phyloP scores from a whole-genome alignment of 2,113 vertebrate genomes.

The Tychaedon coryphoeus region DNA sequence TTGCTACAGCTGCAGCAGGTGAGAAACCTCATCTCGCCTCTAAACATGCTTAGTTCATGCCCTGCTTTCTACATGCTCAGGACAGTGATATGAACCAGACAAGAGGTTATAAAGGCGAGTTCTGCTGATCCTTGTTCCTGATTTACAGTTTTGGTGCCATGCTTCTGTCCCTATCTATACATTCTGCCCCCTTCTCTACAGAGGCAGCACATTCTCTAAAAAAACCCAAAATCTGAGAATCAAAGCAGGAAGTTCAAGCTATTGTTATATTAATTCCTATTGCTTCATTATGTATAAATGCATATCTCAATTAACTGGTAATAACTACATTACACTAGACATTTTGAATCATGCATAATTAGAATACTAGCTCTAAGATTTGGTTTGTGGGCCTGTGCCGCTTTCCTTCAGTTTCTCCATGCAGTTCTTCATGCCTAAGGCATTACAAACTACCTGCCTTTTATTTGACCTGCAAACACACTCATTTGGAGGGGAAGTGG shows the following conservation, averaged over 20 bases:
- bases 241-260: constrained; percentile 75
- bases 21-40: constrained; percentile 64
- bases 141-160: constrained; percentile 74
- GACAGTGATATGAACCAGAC: constrained; percentile 53
- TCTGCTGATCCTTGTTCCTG: constrained; percentile 60
- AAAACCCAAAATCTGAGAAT: constrained; percentile 54
- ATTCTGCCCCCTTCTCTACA: constrained; percentile 66
- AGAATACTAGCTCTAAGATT: constrained; percentile 68
- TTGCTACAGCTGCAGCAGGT: constrained; percentile 71
- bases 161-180: constrained; percentile 69
- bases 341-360: constrained; percentile 75
- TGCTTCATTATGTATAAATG: constrained; percentile 78
- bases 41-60: constrained; percentile 66
- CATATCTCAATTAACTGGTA: constrained; percentile 76
- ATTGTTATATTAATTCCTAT: constrained; percentile 76
- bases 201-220: constrained; percentile 68
- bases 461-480: constrained; percentile 46
- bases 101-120: constrained; percentile 56
- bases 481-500: background rate
- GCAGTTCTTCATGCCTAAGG: background rate
- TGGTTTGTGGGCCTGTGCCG: constrained; percentile 64
- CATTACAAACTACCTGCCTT: background rate
- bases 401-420: constrained; percentile 53
- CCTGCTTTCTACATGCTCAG: constrained; percentile 68
- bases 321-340: constrained; percentile 71